phyloP scores from a whole-genome alignment of 2,797 vertebrate genomes.

The Typhlichthys subterraneus region DNA sequence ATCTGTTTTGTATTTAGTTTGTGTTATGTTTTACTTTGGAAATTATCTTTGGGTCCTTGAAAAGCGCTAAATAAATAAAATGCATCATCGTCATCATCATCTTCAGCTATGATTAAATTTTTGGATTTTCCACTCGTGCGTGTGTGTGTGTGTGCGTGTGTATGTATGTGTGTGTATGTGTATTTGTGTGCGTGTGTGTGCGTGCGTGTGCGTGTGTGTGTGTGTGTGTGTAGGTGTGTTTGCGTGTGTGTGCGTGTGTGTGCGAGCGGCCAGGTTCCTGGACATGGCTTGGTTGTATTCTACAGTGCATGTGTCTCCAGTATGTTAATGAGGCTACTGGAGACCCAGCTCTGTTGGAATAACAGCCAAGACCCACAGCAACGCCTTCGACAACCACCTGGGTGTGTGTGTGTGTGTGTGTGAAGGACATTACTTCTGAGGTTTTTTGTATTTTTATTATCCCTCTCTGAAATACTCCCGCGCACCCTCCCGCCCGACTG shows the following conservation, averaged over 20 bases:
- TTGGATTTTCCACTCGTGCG: no score
- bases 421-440: constrained; percentile 14
- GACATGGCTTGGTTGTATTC: constrained; percentile 90
- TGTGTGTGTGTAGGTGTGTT: not conserved
- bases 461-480: no score
- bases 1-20: no score
- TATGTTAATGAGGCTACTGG: constrained; percentile 90
- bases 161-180: not conserved
- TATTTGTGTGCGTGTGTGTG: constrained; percentile 1
- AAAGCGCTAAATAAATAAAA: no score
- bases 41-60: no score
- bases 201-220: not conserved
- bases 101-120: no score
- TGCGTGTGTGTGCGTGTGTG: not conserved
- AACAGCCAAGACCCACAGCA: constrained; percentile 86
- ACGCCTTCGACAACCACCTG: constrained; percentile 39
- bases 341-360: constrained; percentile 97
- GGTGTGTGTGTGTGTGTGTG: constrained; percentile 6
- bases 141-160: not conserved
- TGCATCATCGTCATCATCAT: no score
- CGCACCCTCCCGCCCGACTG: no score
- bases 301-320: constrained; percentile 99
- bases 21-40: no score
- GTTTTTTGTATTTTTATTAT: constrained; percentile 15
- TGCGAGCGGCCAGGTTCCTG: constrained; percentile 20